These are phyloP conservation scores for Pitangus sulphuratus DNA, from an alignment of 2,797 vertebrate genomes.

Conservation along the genomic window DNA sequence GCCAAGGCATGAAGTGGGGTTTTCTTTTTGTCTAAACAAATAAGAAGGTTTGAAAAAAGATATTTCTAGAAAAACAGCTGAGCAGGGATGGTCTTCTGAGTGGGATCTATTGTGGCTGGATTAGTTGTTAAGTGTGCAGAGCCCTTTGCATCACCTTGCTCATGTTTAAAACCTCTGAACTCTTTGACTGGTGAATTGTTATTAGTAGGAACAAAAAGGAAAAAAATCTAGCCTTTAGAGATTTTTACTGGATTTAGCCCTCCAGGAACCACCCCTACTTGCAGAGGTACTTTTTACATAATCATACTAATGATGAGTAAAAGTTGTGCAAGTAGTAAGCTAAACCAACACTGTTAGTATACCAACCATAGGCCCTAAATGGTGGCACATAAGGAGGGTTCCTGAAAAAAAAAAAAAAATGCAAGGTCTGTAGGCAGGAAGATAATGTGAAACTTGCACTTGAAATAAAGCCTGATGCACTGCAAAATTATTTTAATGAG, in stretches of 20 bases:
- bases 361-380: not conserved
- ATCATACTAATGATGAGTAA: fast-evolving
- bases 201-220: not conserved
- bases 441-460: slow-evolving; percentile 25
- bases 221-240: not conserved
- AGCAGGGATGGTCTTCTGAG: not conserved
- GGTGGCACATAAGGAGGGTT: not conserved
- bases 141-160: not conserved
- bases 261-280: not conserved
- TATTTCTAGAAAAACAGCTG: not conserved
- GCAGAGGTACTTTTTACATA: not conserved
- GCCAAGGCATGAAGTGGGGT: not conserved
- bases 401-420: not conserved
- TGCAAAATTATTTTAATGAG: slow-evolving; percentile 68
- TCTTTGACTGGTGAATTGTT: not conserved
- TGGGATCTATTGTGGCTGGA: not conserved
- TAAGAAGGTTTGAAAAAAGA: not conserved
- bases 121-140: not conserved
- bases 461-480: slow-evolving; percentile 57
- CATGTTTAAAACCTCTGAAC: not conserved
- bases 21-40: not conserved
- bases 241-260: not conserved
- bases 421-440: not conserved
- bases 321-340: not conserved
- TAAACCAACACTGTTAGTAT: not conserved